Conservation (phyloP, 2,797 vertebrate genomes). For the Phaenicophaeus curvirostris region DNA sequence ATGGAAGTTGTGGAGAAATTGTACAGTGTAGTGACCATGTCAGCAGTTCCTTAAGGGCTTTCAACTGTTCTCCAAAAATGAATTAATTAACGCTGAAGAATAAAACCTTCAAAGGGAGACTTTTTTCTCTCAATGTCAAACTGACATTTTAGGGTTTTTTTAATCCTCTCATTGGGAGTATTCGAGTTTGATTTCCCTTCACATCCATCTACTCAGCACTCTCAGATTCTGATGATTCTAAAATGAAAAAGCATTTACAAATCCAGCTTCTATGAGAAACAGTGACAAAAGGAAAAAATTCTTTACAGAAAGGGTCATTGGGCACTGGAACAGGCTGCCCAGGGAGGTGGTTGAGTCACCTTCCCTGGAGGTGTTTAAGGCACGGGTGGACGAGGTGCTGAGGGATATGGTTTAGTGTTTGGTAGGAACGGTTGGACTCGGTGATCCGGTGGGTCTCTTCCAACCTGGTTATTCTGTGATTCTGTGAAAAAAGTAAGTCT, state of each 20-base stretch:
- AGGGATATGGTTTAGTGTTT: no score
- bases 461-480: no score
- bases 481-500: not conserved
- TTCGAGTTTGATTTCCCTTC: not conserved
- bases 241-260: not conserved
- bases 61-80: not conserved
- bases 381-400: no score
- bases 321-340: no score
- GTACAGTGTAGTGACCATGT: not conserved
- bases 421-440: no score
- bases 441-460: no score
- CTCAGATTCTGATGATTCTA: not conserved
- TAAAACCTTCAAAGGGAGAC: not conserved
- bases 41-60: not conserved
- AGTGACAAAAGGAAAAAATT: no score
- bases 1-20: not conserved
- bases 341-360: no score
- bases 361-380: no score
- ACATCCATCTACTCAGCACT: not conserved
- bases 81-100: not conserved
- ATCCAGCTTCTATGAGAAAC: not conserved
- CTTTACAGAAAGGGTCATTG: no score
- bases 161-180: not conserved
- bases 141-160: not conserved
- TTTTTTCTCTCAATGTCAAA: not conserved